phyloP scores from a whole-genome alignment of 2,113 vertebrate species.

The Hippocampus comes region DNA sequence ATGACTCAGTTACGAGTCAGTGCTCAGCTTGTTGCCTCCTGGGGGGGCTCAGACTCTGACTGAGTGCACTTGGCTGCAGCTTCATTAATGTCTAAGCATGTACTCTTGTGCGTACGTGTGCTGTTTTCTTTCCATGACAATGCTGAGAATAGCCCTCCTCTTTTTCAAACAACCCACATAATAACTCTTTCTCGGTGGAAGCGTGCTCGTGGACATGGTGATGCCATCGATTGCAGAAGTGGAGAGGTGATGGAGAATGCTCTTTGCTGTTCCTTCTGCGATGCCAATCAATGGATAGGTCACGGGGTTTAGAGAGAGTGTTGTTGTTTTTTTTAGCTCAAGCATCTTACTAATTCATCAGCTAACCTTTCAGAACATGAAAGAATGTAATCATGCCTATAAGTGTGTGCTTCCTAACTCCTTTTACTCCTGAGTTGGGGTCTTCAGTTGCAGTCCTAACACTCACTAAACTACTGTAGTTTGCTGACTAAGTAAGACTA shows the following conservation, averaged over 20 bases:
- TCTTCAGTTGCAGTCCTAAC: too few relatives aligned
- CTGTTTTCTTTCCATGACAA: constrained; percentile 22
- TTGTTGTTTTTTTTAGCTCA: constrained; percentile 4
- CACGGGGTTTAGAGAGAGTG: constrained; percentile 11
- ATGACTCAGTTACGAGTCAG: constrained; percentile 54
- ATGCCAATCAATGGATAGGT: constrained; percentile 33
- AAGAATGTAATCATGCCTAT: constrained; percentile 6
- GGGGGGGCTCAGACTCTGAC: constrained; percentile 32
- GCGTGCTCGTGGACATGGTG: constrained; percentile 17
- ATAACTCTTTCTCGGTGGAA: constrained; percentile 35
- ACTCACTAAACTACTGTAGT: too few relatives aligned
- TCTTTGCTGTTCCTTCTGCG: constrained; percentile 20
- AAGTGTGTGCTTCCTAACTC: too few relatives aligned
- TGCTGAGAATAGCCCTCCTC: constrained; percentile 49
- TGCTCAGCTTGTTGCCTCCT: constrained; percentile 29
- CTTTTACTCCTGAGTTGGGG: too few relatives aligned
- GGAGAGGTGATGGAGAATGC: constrained; percentile 31
- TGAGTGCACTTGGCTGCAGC: constrained; percentile 47
- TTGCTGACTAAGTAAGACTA: too few relatives aligned
- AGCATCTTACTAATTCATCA: constrained; percentile 28
- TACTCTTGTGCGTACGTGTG: constrained; percentile 1
- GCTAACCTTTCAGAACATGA: constrained; percentile 15
- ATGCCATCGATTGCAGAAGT: constrained; percentile 52
- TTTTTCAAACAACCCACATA: constrained; percentile 51
- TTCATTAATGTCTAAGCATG: constrained; percentile 37